Evolutionary conservation across 2,888 invertebrate genomes (phyloP).

Genomic region (Molanna angustata): DNA sequence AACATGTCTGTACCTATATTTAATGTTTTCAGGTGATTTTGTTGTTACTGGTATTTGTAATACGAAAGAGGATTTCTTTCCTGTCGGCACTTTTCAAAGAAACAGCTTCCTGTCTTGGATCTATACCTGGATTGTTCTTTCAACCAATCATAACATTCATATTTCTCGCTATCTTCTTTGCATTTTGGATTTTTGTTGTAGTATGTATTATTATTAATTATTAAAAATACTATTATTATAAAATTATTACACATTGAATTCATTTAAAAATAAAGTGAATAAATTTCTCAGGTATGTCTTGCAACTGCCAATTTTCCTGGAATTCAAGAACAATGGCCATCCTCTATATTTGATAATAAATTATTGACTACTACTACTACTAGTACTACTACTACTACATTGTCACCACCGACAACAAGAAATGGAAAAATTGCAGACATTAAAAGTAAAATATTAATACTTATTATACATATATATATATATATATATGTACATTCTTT

Average conservation of each 20-base stretch:
- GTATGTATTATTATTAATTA: slow-evolving; percentile 50
- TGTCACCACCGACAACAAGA: not conserved
- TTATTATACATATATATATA: not conserved
- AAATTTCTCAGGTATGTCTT: slow-evolving; percentile 60
- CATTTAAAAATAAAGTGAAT: too few species aligned
- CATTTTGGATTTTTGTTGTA: slow-evolving; percentile 84
- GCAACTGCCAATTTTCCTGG: slow-evolving; percentile 80
- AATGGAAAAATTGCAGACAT: slow-evolving; percentile 33
- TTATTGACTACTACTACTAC: not conserved
- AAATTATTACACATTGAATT: not conserved
- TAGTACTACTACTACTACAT: not conserved
- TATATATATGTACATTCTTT: not conserved
- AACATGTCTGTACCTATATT: not conserved
- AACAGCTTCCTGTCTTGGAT: slow-evolving; percentile 82
- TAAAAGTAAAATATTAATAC: slow-evolving; percentile 35
- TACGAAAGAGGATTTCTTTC: slow-evolving; percentile 79
- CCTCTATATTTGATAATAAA: slow-evolving; percentile 33
- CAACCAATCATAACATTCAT: slow-evolving; percentile 84
- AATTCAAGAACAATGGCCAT: slow-evolving; percentile 44
- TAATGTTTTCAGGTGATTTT: slow-evolving; percentile 59
- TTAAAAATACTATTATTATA: slow-evolving; percentile 7
- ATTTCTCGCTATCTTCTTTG: slow-evolving; percentile 72
- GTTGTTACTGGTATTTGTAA: slow-evolving; percentile 68
- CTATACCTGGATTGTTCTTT: slow-evolving; percentile 79
- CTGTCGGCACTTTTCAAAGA: slow-evolving; percentile 84